A percentile compares a stretch with the other conserved stretches of the same genome.
Conservation (phyloP, 53 echinoderm and acorn worm genomes). For the Stichopus horrens region DNA sequence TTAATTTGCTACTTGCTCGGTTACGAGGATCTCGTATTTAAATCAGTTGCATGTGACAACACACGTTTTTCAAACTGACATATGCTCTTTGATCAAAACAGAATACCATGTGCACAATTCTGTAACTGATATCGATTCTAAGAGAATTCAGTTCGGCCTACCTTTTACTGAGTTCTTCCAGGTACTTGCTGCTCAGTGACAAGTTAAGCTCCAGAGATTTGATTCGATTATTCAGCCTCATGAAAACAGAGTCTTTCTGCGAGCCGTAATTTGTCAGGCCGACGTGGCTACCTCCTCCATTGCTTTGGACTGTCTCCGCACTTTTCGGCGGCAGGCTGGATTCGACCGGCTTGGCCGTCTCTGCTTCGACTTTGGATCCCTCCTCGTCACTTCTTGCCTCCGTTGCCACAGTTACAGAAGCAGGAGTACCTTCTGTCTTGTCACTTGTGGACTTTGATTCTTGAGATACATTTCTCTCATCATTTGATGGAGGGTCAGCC, state of each 20-base stretch:
- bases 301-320: not conserved
- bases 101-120: no score
- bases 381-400: not conserved
- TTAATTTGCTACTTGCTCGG: no score
- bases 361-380: slow-evolving; percentile 37
- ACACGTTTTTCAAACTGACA: no score
- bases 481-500: not conserved
- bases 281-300: not conserved
- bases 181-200: slow-evolving; percentile 84
- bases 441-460: not conserved
- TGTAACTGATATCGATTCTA: no score
- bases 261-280: slow-evolving; percentile 27
- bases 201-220: slow-evolving; percentile 91
- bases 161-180: slow-evolving; percentile 97
- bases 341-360: slow-evolving; percentile 23
- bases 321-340: not conserved
- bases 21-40: no score
- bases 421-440: slow-evolving; percentile 15
- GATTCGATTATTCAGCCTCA: slow-evolving; percentile 98
- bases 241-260: slow-evolving; percentile 92
- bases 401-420: not conserved
- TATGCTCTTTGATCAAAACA: no score
- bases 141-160: slow-evolving; percentile 20
- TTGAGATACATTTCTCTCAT: not conserved
- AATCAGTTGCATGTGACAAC: no score